A percentile compares a stretch with the other conserved stretches of the same genome.
Conservation (phyloP, 1,140 invertebrate species). For the Pseudomyrmex concolor region DNA sequence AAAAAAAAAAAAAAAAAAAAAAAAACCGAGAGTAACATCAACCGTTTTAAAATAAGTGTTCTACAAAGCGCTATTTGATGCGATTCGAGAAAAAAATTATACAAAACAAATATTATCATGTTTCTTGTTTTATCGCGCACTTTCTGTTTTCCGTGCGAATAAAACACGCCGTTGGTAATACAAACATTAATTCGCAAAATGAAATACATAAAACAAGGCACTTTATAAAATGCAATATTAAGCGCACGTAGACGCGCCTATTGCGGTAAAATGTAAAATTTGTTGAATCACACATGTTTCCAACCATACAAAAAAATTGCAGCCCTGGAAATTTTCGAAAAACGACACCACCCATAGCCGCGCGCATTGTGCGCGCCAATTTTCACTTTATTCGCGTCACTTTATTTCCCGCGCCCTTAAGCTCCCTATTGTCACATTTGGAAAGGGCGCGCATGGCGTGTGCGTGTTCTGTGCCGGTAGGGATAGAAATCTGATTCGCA, state of each 20-base stretch:
- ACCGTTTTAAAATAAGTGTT: background rate
- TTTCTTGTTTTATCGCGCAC: background rate
- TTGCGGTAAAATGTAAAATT: too few species aligned
- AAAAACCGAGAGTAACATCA: background rate
- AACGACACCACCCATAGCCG: background rate
- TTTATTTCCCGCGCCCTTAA: background rate
- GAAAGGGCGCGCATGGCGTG: background rate
- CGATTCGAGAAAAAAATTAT: background rate
- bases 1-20: background rate
- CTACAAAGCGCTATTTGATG: background rate
- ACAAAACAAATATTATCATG: background rate
- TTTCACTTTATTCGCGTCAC: background rate
- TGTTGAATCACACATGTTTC: too few species aligned
- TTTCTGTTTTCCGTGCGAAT: background rate
- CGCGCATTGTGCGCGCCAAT: background rate
- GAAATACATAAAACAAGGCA: too few species aligned
- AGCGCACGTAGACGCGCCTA: too few species aligned
- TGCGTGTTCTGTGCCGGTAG: background rate
- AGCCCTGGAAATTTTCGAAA: background rate
- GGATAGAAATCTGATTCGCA: conserved; percentile 45
- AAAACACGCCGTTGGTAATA: background rate
- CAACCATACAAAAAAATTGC: too few species aligned
- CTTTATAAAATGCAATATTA: too few species aligned
- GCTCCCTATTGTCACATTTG: background rate
- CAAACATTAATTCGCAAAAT: too few species aligned